These are phyloP conservation scores for Melanotaenia parkinsoni DNA, from an alignment of 2,797 vertebrate species.

Conservation along the genomic window DNA sequence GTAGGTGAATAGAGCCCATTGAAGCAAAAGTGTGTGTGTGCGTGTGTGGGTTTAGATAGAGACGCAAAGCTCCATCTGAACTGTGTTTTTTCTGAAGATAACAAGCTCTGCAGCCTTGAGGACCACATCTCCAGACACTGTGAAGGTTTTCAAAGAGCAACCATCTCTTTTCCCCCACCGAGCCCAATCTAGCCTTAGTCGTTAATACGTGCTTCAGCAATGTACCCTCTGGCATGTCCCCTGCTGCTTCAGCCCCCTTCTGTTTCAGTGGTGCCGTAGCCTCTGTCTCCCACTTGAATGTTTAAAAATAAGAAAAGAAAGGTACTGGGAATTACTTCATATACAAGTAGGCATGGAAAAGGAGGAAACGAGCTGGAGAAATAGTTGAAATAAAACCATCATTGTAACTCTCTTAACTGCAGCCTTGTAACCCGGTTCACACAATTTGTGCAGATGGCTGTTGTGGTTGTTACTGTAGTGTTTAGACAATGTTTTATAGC, in stretches of 20 bases:
- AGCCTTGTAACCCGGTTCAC: constrained; percentile 63
- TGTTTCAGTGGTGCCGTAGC: constrained; percentile 40
- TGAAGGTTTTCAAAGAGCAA: constrained; percentile 73
- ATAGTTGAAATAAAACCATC: constrained; percentile 66
- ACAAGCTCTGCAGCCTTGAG: constrained; percentile 67
- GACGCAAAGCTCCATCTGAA: constrained; percentile 51
- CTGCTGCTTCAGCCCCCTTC: constrained; percentile 54
- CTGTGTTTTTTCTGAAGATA: constrained; percentile 56
- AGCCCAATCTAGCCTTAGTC: constrained; percentile 74
- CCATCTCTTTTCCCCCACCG: constrained; percentile 56
- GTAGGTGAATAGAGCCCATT: constrained; percentile 39
- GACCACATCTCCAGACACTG: constrained; percentile 70
- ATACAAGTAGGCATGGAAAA: constrained; percentile 32
- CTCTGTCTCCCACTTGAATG: constrained; percentile 46
- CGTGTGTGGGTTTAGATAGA: constrained; percentile 56
- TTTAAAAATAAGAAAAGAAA: constrained; percentile 50
- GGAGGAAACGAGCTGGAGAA: constrained; percentile 43
- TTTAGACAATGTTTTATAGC: constrained; percentile 71
- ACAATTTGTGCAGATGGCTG: constrained; percentile 61
- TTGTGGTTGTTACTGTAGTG: constrained; percentile 51
- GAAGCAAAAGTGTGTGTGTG: constrained; percentile 41
- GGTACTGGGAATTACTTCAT: constrained; percentile 43
- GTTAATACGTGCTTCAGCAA: constrained; percentile 65
- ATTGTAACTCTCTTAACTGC: constrained; percentile 55
- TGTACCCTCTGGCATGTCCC: constrained; percentile 64